Percentiles rank a stretch among this genome's conserved stretches.
These are phyloP conservation scores for Sesamia nonagrioides DNA, from an alignment of 1,140 invertebrate species.

Conservation along the genomic window DNA sequence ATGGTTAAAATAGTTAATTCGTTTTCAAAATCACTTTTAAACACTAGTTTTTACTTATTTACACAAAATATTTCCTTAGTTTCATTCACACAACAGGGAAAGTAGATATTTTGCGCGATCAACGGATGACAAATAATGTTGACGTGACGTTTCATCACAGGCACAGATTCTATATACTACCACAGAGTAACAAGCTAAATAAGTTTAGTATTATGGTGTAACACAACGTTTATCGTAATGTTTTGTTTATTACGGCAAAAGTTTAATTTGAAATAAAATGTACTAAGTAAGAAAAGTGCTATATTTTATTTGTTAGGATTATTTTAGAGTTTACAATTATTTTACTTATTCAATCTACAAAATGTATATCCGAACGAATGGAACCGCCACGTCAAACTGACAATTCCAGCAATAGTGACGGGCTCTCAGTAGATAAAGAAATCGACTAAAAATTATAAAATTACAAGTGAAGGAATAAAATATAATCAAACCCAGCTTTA, in stretches of 20 bases:
- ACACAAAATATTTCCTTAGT: constrained; percentile 5
- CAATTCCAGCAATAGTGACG: constrained; percentile 10
- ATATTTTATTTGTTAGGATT: not conserved
- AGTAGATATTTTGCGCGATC: constrained; percentile 4
- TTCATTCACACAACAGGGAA: constrained; percentile 30
- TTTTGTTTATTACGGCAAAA: too few species aligned
- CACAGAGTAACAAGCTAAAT: not conserved
- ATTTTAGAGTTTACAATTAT: too few species aligned
- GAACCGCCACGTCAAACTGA: constrained; percentile 33
- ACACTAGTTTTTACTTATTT: constrained; percentile 12
- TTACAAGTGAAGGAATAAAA: too few species aligned
- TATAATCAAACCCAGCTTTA: too few species aligned
- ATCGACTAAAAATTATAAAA: constrained; percentile 10
- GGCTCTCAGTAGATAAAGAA: not conserved
- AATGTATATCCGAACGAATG: constrained; percentile 3
- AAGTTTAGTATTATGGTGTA: too few species aligned
- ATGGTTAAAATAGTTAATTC: constrained; percentile 58
- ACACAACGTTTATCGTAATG: too few species aligned
- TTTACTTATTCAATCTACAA: not conserved
- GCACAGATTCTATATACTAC: not conserved
- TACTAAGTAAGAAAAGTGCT: too few species aligned
- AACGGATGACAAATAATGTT: constrained; percentile 49
- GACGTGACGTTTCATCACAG: constrained; percentile 34
- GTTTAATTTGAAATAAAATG: too few species aligned
- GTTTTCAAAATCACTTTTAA: constrained; percentile 21